Evolutionary conservation across 2,888 invertebrate species (phyloP), one percentile per base, ranked within the genome.

Genomic region (Nomada flava): DNA sequence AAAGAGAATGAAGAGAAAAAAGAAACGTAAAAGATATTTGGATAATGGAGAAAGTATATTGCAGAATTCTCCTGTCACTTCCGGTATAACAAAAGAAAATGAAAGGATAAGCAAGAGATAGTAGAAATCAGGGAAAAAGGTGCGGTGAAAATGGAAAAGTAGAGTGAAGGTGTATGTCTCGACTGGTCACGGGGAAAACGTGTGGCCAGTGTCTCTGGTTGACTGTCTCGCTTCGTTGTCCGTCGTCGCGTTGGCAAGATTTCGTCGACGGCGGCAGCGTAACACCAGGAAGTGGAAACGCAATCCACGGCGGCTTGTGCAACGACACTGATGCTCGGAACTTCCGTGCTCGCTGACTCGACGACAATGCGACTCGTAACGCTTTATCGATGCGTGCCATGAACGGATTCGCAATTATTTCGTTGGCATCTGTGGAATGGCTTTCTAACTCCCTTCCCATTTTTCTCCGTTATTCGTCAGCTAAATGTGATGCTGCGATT

Each of bases 241-340:
- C 75, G 80, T 77, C 79, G 86, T 86, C 75, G 80, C 74, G 70
- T 68, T 71, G 68, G 52, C 63, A 55, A 60, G 70, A 75, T 72
- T 79, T 82, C 83, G 85, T 83, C 70, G 82, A 7, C 80, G 69
- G 47, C 78, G 72, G 50, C 78, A 86, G 86, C 87, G 90, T 89
- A 90, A 90, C 86, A 89, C 84, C 86, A 86, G 90, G 89, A 90
- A 90, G 85, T 88, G 80, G 83, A 88, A 89, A 89, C 70, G 84
- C 85, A 84, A 88, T 85, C 81, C 82, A 68, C 79, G 71, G 42
- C 75, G 76, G 59, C 83, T 87, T 88, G 89, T 86, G 86, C 82
- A 90, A 89, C 83, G 82, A 77, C 65, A 69, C 50, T 82, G 74
- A 71, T 68, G 55, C 64, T 64, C 79, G 79, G 76, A 85, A 71